A percentile compares a stretch with the other conserved stretches of the same genome.
Evolutionary conservation across 2,113 vertebrate genomes (phyloP).

Genomic region (Ondatra zibethicus): DNA sequence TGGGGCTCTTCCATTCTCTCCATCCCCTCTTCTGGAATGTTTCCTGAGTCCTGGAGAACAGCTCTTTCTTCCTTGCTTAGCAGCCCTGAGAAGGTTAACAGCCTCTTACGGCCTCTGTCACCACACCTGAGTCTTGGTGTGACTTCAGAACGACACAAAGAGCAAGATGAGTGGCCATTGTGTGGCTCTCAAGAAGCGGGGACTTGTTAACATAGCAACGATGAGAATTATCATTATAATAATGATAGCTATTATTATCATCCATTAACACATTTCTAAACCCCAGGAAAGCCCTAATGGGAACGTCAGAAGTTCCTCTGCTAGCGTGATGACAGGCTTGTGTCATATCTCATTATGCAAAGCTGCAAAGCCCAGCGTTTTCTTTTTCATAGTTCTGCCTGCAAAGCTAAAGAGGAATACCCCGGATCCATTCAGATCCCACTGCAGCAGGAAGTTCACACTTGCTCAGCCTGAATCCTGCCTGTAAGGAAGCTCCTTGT

Average conservation of each 20-base stretch:
- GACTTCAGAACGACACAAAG: not conserved
- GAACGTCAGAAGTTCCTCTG: slow-evolving; percentile 4
- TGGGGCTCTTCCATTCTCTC: not conserved
- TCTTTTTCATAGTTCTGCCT: not conserved
- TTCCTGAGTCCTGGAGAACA: not conserved
- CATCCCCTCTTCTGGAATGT: not conserved
- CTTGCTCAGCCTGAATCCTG: not conserved
- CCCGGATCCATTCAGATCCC: not conserved
- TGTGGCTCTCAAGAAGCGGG: not conserved
- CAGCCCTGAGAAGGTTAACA: not conserved
- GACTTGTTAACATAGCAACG: not conserved
- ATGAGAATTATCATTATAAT: not conserved
- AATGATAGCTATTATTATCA: not conserved
- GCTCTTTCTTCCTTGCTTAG: not conserved
- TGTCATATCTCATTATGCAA: not conserved
- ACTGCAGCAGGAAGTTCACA: not conserved
- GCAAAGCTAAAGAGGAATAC: not conserved
- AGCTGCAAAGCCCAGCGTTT: not conserved
- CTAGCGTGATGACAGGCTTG: not conserved
- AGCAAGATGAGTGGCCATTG: not conserved
- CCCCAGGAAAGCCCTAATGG: not conserved
- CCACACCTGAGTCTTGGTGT: not conserved
- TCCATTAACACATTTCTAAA: not conserved
- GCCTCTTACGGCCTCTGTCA: not conserved
- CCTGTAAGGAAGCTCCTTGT: not conserved